These are phyloP conservation scores for Champsocephalus gunnari DNA, from an alignment of 2,797 vertebrate genomes.

Conservation along the genomic window DNA sequence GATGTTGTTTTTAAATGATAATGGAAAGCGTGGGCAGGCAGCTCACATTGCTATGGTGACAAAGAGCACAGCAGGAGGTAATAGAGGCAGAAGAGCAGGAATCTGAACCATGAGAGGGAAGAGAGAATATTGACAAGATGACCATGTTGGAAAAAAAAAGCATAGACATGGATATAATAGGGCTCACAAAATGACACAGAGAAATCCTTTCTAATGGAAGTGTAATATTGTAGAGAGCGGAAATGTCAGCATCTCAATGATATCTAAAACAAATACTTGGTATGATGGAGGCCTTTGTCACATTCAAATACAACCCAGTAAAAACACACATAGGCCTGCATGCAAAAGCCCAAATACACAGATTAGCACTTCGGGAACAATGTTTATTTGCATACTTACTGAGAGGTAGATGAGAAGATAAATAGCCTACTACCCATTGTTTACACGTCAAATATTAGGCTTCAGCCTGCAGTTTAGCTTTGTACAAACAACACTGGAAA, in stretches of 20 bases:
- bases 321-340: neutral
- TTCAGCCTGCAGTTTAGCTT: neutral
- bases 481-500: neutral
- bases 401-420: neutral
- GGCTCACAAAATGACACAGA: neutral
- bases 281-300: neutral
- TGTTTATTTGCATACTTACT: neutral
- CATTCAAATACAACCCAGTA: constrained; percentile 21
- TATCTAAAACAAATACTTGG: constrained; percentile 32
- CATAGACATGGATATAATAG: neutral
- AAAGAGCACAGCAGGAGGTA: constrained; percentile 34
- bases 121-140: neutral
- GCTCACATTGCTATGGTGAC: constrained; percentile 52
- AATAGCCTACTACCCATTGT: neutral
- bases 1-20: constrained; percentile 34
- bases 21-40: constrained; percentile 41
- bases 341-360: neutral
- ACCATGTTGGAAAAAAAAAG: constrained; percentile 11
- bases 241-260: constrained; percentile 34
- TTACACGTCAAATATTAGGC: neutral
- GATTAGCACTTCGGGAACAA: neutral
- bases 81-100: constrained; percentile 24
- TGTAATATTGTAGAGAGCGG: neutral
- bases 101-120: constrained; percentile 24
- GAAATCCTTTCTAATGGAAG: constrained; percentile 8